Percentiles rank a stretch among this genome's conserved stretches.
These are phyloP conservation scores for Pyrgilauda ruficollis DNA, from an alignment of 2,113 vertebrate genomes.

Conservation along the genomic window DNA sequence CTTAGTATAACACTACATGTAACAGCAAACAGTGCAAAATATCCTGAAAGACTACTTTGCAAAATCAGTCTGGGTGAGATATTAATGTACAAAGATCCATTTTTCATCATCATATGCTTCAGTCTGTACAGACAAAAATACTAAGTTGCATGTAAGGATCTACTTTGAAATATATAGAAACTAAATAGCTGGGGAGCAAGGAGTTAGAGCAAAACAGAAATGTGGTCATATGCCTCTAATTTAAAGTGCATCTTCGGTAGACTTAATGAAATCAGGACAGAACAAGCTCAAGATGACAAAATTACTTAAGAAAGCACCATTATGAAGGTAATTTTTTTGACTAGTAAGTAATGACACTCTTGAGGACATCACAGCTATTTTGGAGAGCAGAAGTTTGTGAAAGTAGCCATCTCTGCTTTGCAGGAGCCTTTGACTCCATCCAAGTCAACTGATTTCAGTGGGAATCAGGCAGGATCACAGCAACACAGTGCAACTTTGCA, in stretches of 20 bases:
- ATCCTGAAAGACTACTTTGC: not conserved
- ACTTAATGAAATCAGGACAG: not conserved
- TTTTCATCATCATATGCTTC: not conserved
- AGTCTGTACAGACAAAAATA: not conserved
- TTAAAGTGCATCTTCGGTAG: not conserved
- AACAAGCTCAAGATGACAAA: conserved; percentile 2
- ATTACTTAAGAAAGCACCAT: not conserved
- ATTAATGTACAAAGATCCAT: not conserved
- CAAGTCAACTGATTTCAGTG: not conserved
- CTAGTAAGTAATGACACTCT: not conserved
- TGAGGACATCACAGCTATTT: not conserved
- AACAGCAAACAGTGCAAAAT: not conserved
- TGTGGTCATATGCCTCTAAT: not conserved
- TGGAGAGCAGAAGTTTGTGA: not conserved
- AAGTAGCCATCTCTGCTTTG: not conserved
- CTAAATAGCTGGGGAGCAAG: not conserved
- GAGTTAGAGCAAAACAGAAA: not conserved
- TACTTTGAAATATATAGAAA: not conserved
- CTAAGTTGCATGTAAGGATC: not conserved
- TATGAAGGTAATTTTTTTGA: not conserved
- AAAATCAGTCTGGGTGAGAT: not conserved
- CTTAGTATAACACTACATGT: not conserved
- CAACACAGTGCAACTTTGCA: not conserved
- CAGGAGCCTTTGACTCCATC: not conserved
- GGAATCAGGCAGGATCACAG: not conserved